Conservation (phyloP, 2,797 vertebrate species). For the Oophaga sylvatica region DNA sequence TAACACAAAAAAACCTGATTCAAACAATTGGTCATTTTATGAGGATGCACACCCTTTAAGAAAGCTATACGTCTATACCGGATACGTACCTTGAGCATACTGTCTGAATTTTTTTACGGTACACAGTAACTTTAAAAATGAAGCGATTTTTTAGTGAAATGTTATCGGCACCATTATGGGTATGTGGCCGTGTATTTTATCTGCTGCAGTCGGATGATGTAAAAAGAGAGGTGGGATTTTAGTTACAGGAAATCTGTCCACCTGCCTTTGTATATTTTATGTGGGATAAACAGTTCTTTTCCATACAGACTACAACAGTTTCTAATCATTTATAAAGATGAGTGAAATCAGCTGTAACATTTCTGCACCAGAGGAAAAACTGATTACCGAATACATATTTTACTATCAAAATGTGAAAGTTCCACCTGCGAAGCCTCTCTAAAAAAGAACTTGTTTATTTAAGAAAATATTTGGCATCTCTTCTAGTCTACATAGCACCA, state of each 20-base stretch:
- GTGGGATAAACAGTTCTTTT: conserved; percentile 64
- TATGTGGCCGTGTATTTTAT: conserved; percentile 18
- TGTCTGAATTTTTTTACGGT: not conserved
- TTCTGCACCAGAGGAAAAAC: conserved; percentile 29
- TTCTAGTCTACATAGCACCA: not conserved
- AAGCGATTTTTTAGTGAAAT: not conserved
- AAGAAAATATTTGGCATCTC: not conserved
- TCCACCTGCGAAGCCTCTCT: not conserved
- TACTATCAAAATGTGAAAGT: not conserved
- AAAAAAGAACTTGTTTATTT: not conserved
- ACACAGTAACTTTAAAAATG: not conserved
- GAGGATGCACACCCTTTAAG: not conserved
- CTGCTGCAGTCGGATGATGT: conserved; percentile 29
- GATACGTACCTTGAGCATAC: not conserved
- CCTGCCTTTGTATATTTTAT: conserved; percentile 75
- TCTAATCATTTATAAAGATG: conserved; percentile 69
- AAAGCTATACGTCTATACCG: not conserved
- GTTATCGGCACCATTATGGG: not conserved
- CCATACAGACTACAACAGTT: conserved; percentile 68
- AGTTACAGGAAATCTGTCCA: conserved; percentile 69
- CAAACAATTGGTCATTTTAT: too few species aligned
- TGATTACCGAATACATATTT: conserved; percentile 31
- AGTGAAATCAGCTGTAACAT: conserved; percentile 62
- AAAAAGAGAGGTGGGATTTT: conserved; percentile 67
- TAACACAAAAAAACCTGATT: too few species aligned